A percentile compares a stretch with the other conserved stretches of the same genome.
Evolutionary conservation across 2,113 vertebrate species (phyloP).

Genomic region (Pelusios castaneus): DNA sequence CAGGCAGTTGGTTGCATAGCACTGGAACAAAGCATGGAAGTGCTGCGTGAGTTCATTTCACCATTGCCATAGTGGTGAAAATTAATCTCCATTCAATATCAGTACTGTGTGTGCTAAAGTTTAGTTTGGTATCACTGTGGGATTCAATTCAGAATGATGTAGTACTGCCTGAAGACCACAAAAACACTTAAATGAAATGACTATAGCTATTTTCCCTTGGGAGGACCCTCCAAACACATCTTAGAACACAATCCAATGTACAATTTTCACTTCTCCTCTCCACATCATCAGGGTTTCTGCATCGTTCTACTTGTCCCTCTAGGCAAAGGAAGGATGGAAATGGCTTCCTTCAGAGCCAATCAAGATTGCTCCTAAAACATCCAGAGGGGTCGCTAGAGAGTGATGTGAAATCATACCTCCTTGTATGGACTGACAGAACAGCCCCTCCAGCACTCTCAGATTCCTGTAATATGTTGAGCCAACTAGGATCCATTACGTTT

Average conservation of each 20-base stretch:
- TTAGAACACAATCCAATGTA: background rate
- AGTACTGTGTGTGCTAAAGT: background rate
- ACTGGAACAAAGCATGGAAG: background rate
- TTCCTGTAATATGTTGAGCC: background rate
- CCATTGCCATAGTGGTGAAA: background rate
- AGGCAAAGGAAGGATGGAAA: background rate
- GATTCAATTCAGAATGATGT: background rate
- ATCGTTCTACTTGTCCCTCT: background rate
- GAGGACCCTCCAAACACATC: background rate
- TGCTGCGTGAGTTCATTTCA: background rate
- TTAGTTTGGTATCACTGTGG: background rate
- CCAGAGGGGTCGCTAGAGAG: background rate
- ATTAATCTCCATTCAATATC: background rate
- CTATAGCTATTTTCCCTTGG: background rate
- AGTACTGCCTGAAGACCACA: background rate
- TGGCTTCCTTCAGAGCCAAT: fast-evolving
- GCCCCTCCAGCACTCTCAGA: background rate
- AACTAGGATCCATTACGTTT: background rate
- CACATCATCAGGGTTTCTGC: background rate
- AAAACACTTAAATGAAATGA: background rate
- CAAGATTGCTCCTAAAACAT: background rate
- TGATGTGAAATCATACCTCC: background rate
- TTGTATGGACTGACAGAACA: background rate
- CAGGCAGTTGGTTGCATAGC: background rate
- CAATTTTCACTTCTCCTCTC: background rate